These are phyloP conservation scores for Amiota communis DNA, from an alignment of 2,888 invertebrate species.

Conservation along the genomic window DNA sequence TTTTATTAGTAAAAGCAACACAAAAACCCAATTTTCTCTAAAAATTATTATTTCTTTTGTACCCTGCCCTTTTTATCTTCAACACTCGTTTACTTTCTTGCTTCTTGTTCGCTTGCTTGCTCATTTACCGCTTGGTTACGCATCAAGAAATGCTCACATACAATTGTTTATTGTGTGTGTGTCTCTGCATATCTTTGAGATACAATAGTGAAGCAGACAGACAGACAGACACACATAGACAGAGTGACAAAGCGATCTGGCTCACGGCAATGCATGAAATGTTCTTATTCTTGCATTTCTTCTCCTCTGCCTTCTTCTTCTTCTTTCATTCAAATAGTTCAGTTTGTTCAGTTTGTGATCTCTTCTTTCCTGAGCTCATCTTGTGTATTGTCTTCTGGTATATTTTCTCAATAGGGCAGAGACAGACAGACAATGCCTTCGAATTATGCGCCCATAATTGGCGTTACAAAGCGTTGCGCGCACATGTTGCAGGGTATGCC, in stretches of 20 bases:
- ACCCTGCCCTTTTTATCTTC: constrained; percentile 25
- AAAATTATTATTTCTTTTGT: constrained; percentile 31
- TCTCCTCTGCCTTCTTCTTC: constrained; percentile 36
- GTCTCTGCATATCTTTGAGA: constrained; percentile 4
- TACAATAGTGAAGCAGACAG: background rate
- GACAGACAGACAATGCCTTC: constrained; percentile 60
- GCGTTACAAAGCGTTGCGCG: constrained; percentile 65
- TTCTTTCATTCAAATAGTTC: no score
- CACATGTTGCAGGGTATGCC: constrained; percentile 53
- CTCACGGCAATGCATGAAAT: constrained; percentile 44
- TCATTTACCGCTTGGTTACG: constrained; percentile 68
- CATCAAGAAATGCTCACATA: constrained; percentile 48
- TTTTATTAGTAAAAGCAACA: constrained; percentile 12
- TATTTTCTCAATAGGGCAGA: background rate
- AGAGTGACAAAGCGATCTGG: background rate
- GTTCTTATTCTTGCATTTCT: constrained; percentile 45
- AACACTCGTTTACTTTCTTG: no score
- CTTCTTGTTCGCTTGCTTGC: constrained; percentile 40
- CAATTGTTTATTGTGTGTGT: constrained; percentile 23
- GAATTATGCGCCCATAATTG: constrained; percentile 71
- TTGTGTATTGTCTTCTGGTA: constrained; percentile 40
- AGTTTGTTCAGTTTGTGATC: background rate
- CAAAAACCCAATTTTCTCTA: constrained; percentile 39
- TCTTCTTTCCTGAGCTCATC: constrained; percentile 40
- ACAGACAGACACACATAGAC: background rate